Evolutionary conservation across 2,888 invertebrate genomes (phyloP).

Genomic region (Drosophila pegasa): DNA sequence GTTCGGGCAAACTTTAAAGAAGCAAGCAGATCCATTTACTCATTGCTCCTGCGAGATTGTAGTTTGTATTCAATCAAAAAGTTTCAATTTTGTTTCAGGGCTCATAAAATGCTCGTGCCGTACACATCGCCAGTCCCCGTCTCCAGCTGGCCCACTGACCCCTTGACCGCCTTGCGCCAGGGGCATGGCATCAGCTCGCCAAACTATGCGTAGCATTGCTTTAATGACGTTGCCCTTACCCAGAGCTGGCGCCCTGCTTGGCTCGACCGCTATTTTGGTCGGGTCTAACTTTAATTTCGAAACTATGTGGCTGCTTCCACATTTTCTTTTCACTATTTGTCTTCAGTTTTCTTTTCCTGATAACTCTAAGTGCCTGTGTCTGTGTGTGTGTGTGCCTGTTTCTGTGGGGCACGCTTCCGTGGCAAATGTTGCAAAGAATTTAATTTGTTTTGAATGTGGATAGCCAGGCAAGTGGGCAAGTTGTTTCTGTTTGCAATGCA

Average conservation of each 20-base stretch:
- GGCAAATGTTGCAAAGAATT: conserved; percentile 58
- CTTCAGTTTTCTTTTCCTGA: conserved; percentile 21
- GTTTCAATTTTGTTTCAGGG: conserved; percentile 69
- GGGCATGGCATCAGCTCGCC: conserved; percentile 41
- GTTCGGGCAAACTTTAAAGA: conserved; percentile 41
- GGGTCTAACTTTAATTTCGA: conserved; percentile 64
- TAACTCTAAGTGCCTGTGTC: conserved; percentile 25
- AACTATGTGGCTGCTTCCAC: conserved; percentile 55
- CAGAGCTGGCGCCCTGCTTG: conserved; percentile 13
- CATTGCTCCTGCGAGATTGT: conserved; percentile 56
- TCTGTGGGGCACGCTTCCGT: conserved; percentile 25
- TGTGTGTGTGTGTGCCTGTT: conserved; percentile 26
- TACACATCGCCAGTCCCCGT: conserved; percentile 11
- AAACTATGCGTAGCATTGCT: conserved; percentile 69
- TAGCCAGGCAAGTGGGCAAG: conserved; percentile 23
- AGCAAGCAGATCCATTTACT: conserved; percentile 45
- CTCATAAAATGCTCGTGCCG: conserved; percentile 52
- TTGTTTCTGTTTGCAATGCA: conserved; percentile 45
- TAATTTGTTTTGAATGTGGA: conserved; percentile 69
- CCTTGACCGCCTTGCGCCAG: conserved; percentile 28
- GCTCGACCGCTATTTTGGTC: conserved; percentile 26
- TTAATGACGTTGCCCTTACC: conserved; percentile 61
- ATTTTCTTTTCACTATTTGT: conserved; percentile 41
- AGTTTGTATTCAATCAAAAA: conserved; percentile 80
- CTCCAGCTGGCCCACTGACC: conserved; percentile 28